Conservation (phyloP, 1,140 invertebrate genomes). For the Drosophila novamexicana region DNA sequence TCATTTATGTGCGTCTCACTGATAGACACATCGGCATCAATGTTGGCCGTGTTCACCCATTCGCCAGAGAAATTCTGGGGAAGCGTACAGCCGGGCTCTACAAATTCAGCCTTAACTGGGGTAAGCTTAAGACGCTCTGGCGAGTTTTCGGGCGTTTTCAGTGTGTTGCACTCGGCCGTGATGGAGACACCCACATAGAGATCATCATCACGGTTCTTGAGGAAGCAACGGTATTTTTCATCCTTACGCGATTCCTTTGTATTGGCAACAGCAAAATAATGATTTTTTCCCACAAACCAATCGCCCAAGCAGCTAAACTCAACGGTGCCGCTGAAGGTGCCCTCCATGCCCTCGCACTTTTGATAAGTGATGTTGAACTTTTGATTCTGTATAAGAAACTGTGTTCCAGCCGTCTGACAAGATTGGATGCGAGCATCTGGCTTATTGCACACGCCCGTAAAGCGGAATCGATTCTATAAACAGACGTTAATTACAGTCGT, state of each 20-base stretch:
- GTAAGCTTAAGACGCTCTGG: slow-evolving; percentile 95
- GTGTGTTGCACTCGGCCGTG: slow-evolving; percentile 95
- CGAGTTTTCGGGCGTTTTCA: slow-evolving; percentile 96
- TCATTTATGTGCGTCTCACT: slow-evolving; percentile 98
- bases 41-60: slow-evolving; percentile 98
- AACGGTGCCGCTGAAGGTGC: slow-evolving; percentile 95
- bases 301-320: slow-evolving; percentile 97
- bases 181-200: slow-evolving; percentile 95
- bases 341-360: slow-evolving; percentile 91
- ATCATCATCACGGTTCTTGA: slow-evolving; percentile 97
- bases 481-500: slow-evolving; percentile 13
- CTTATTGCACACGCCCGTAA: slow-evolving; percentile 95
- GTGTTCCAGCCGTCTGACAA: slow-evolving; percentile 97
- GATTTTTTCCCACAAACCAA: slow-evolving; percentile 98
- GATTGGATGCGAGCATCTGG: slow-evolving; percentile 95
- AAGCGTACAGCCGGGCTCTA: slow-evolving; percentile 95
- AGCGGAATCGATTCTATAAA: slow-evolving; percentile 91
- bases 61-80: slow-evolving; percentile 97
- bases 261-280: slow-evolving; percentile 97
- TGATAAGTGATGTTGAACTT: slow-evolving; percentile 98
- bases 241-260: slow-evolving; percentile 97
- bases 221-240: slow-evolving; percentile 96
- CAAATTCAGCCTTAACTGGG: slow-evolving; percentile 93
- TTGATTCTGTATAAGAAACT: slow-evolving; percentile 98
- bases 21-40: slow-evolving; percentile 96